Evolutionary conservation across 2,888 invertebrate genomes (phyloP).

Genomic region (Drosophila mercatorum): DNA sequence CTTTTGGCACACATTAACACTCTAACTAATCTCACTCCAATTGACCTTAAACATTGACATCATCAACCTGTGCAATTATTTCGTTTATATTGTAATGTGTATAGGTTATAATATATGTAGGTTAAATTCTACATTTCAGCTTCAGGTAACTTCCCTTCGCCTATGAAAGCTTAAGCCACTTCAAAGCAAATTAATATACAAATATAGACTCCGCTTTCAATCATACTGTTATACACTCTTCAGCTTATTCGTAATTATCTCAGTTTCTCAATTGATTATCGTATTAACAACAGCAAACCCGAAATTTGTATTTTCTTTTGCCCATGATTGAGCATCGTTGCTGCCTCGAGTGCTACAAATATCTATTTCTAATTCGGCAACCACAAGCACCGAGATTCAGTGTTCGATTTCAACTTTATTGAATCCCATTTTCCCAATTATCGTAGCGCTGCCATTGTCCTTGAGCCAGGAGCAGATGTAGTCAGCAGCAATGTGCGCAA

Average conservation of each 20-base stretch:
- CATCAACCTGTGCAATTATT: no score
- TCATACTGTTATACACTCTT: no score
- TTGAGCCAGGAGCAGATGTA: slow-evolving; percentile 9
- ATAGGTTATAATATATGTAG: no score
- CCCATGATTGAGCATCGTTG: background rate
- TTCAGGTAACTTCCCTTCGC: no score
- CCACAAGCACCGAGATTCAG: background rate
- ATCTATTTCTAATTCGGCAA: slow-evolving; percentile 5
- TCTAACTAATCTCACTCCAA: no score
- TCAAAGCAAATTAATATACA: background rate
- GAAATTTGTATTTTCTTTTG: background rate
- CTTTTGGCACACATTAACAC: no score
- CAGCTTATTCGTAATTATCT: background rate
- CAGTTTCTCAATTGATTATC: background rate
- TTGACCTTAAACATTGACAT: no score
- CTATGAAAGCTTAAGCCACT: background rate
- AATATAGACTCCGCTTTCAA: background rate
- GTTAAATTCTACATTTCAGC: no score
- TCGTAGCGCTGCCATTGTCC: background rate
- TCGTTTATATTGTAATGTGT: no score
- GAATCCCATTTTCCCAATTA: slow-evolving; percentile 29
- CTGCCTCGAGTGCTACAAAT: background rate
- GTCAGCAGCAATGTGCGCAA: slow-evolving; percentile 27
- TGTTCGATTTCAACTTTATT: slow-evolving; percentile 20
- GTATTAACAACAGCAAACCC: background rate